Conservation (phyloP, 2,113 vertebrate species). For the Phoenicopterus ruber region DNA sequence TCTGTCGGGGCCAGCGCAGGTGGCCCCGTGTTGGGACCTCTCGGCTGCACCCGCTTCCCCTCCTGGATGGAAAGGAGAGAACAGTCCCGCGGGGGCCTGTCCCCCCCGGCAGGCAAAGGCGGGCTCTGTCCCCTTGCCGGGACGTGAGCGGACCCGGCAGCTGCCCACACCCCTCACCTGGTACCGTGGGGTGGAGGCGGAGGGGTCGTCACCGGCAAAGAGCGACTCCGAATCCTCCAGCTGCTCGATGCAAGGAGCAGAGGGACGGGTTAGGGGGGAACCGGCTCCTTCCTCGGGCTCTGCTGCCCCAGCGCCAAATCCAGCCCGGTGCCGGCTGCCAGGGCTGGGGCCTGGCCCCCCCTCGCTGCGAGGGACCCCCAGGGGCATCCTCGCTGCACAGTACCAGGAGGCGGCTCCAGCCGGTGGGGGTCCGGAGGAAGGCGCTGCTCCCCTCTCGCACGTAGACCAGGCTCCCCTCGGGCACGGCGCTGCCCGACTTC, state of each 20-base stretch:
- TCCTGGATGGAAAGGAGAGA: neutral
- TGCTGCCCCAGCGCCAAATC: neutral
- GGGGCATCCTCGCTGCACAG: accelerated
- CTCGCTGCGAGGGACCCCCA: accelerated
- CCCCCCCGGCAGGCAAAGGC: neutral
- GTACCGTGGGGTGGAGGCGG: slow-evolving; percentile 7
- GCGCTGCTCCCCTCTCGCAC: slow-evolving; percentile 35
- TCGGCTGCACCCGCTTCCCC: neutral
- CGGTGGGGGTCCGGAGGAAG: slow-evolving; percentile 49
- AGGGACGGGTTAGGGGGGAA: neutral
- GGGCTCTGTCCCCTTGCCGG: neutral
- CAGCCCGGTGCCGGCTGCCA: neutral
- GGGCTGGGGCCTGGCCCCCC: neutral
- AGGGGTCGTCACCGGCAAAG: slow-evolving; percentile 39
- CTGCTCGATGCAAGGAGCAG: neutral
- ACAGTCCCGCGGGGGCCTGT: neutral
- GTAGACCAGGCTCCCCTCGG: slow-evolving; percentile 62
- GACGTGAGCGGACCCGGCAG: accelerated
- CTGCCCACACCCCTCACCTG: slow-evolving; percentile 7
- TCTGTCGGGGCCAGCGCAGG: accelerated
- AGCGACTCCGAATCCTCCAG: neutral
- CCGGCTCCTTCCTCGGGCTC: neutral
- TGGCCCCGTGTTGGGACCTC: neutral
- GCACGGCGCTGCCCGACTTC: neutral
- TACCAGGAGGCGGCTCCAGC: slow-evolving; percentile 68